A percentile compares a stretch with the other conserved stretches of the same genome.
These are phyloP conservation scores for Chloroceryle amazona DNA, from an alignment of 2,797 vertebrate genomes.

Conservation along the genomic window DNA sequence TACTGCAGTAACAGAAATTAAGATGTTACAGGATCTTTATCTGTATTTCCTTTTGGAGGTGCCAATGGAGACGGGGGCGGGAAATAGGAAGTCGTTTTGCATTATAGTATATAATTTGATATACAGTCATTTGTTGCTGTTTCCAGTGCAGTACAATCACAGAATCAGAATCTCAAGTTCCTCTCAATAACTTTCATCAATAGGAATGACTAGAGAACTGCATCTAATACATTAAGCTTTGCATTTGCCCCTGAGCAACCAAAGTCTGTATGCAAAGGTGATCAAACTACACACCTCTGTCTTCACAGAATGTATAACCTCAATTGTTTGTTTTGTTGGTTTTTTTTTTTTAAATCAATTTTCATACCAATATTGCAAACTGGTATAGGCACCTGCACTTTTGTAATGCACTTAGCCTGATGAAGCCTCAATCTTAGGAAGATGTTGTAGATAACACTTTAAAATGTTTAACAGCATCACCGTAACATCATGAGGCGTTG, in stretches of 20 bases:
- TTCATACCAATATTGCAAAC: background rate
- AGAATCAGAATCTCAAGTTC: background rate
- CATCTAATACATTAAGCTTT: background rate
- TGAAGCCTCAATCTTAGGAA: background rate
- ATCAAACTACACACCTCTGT: background rate
- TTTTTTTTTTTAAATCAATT: background rate
- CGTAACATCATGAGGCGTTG: background rate
- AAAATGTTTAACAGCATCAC: background rate
- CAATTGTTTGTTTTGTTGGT: background rate
- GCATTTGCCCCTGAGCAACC: background rate
- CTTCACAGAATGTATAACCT: background rate
- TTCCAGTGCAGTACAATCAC: background rate
- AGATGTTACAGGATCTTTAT: background rate
- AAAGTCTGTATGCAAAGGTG: background rate
- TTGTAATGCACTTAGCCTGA: background rate
- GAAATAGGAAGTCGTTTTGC: background rate
- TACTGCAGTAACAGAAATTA: background rate
- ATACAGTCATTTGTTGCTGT: background rate
- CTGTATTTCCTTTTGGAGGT: background rate
- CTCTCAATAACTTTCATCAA: background rate
- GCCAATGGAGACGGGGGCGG: accelerated
- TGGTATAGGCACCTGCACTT: background rate
- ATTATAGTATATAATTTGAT: background rate
- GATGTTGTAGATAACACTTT: background rate
- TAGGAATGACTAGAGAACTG: background rate